Percentiles rank a stretch among this genome's conserved stretches.
These are phyloP conservation scores for Novumbra hubbsi DNA, from an alignment of 2,797 vertebrate genomes.

Conservation along the genomic window DNA sequence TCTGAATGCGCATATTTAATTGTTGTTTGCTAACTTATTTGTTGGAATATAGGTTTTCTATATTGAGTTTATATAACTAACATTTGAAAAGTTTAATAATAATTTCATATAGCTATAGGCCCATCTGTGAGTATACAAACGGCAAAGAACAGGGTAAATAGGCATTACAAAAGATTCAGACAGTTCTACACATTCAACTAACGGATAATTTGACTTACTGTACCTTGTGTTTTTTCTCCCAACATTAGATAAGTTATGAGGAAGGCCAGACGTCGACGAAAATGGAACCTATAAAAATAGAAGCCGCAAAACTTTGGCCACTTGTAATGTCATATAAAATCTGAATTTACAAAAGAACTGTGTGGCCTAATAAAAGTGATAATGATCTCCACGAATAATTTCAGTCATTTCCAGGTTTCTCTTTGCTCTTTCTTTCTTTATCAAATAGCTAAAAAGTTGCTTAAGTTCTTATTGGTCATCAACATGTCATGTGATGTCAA, in stretches of 20 bases:
- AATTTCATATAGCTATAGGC: background rate
- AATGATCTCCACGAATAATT: slow-evolving; percentile 37
- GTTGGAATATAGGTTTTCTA: background rate
- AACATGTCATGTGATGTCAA: slow-evolving; percentile 60
- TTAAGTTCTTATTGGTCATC: slow-evolving; percentile 61
- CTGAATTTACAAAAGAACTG: background rate
- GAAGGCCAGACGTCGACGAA: slow-evolving; percentile 36
- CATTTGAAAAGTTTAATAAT: background rate
- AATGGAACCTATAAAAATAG: slow-evolving; percentile 17
- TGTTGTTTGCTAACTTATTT: background rate
- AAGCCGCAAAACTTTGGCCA: background rate
- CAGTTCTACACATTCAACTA: background rate
- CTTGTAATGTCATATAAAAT: background rate
- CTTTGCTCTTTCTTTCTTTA: slow-evolving; percentile 59
- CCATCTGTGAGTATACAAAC: background rate
- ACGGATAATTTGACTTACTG: slow-evolving; percentile 37
- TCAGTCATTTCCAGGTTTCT: slow-evolving; percentile 43
- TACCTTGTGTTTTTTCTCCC: slow-evolving; percentile 71
- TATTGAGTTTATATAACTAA: background rate
- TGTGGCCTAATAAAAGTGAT: background rate
- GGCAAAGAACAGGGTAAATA: background rate
- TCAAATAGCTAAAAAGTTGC: slow-evolving; percentile 45
- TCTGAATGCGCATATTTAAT: background rate
- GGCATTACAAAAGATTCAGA: background rate
- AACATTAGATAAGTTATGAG: slow-evolving; percentile 53